Conservation (phyloP, 2,888 invertebrate species). For the Galerucella calmariensis region DNA sequence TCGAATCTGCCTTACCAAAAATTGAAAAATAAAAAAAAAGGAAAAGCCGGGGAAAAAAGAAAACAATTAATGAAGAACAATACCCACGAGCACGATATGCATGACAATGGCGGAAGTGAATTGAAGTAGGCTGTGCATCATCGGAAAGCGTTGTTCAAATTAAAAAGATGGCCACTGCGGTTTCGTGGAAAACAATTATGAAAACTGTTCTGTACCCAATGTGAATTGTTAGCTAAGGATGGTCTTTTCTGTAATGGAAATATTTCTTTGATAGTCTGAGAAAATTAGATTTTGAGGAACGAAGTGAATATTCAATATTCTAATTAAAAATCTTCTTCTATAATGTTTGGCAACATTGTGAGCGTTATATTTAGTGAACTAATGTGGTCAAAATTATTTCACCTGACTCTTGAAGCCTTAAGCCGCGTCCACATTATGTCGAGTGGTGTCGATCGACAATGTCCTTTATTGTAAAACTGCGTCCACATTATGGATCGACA, state of each 20-base stretch:
- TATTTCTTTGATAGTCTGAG: slow-evolving; percentile 28
- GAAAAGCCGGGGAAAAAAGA: slow-evolving; percentile 40
- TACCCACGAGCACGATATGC: slow-evolving; percentile 56
- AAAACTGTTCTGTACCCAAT: slow-evolving; percentile 40
- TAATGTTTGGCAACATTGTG: too few relatives aligned
- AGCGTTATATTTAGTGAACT: too few relatives aligned
- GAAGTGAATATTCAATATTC: not conserved
- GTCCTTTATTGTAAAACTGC: too few relatives aligned
- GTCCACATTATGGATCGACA: too few relatives aligned
- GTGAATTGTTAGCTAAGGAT: slow-evolving; percentile 31
- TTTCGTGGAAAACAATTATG: slow-evolving; percentile 52
- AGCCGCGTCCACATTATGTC: too few relatives aligned
- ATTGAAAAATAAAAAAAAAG: slow-evolving; percentile 24
- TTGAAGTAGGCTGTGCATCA: slow-evolving; percentile 51
- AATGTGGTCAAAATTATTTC: too few relatives aligned
- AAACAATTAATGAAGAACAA: slow-evolving; percentile 57
- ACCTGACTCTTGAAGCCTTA: too few relatives aligned
- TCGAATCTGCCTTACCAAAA: slow-evolving; percentile 29
- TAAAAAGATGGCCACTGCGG: slow-evolving; percentile 58
- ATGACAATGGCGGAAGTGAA: slow-evolving; percentile 57
- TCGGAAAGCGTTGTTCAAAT: slow-evolving; percentile 57
- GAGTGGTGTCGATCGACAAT: too few relatives aligned
- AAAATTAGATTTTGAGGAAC: slow-evolving; percentile 11
- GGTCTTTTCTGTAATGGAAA: slow-evolving; percentile 39
- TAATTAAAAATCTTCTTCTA: not conserved